These are phyloP conservation scores for Anticlea derivata DNA, from an alignment of 2,888 invertebrate genomes.

Conservation along the genomic window DNA sequence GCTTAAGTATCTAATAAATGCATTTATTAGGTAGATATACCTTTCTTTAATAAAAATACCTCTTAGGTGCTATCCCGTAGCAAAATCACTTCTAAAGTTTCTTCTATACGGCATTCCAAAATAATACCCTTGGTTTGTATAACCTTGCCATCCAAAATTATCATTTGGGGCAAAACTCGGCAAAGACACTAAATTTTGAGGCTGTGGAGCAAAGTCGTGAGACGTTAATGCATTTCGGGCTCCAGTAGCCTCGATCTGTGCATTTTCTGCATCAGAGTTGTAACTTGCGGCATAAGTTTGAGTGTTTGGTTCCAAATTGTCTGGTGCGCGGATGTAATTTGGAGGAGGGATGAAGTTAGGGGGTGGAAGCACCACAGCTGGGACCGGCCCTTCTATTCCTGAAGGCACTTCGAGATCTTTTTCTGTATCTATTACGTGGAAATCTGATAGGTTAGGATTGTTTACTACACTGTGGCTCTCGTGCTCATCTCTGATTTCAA, in stretches of 20 bases:
- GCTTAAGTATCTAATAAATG: constrained; percentile 26
- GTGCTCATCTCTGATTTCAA: constrained; percentile 30
- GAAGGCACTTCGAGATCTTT: constrained; percentile 76
- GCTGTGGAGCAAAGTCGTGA: neutral
- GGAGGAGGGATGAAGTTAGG: constrained; percentile 45
- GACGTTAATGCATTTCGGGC: neutral
- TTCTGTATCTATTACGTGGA: constrained; percentile 73
- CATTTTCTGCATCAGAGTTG: neutral
- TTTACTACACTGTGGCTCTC: constrained; percentile 37
- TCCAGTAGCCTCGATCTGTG: neutral
- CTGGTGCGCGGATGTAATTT: constrained; percentile 13
- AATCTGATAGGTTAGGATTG: constrained; percentile 59
- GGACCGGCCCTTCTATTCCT: constrained; percentile 74
- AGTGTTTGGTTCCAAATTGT: neutral
- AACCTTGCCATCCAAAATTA: constrained; percentile 9
- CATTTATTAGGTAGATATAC: constrained; percentile 10
- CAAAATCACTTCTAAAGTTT: constrained; percentile 7
- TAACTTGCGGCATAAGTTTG: constrained; percentile 1
- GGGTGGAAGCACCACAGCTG: constrained; percentile 66
- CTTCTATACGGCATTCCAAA: constrained; percentile 11
- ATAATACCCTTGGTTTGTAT: neutral
- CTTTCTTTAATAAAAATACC: neutral
- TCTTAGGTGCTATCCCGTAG: neutral
- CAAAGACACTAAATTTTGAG: constrained; percentile 1
- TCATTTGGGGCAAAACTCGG: constrained; percentile 11